Conservation (phyloP, 2,797 vertebrate genomes). For the Todus mexicanus region DNA sequence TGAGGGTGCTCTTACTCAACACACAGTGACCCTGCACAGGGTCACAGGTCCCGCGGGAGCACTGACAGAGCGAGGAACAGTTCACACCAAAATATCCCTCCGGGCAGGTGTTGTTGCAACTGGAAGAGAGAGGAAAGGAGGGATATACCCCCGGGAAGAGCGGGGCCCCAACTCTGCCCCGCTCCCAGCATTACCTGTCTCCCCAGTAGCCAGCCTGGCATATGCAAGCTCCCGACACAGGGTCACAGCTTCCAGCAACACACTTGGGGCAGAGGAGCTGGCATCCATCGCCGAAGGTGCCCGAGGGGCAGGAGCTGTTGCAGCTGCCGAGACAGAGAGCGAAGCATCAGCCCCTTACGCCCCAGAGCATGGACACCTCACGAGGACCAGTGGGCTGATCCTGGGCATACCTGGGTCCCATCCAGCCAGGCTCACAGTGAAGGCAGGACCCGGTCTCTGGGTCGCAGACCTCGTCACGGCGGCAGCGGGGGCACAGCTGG, state of each 20-base stretch:
- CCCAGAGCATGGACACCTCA: neutral
- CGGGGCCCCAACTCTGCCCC: rapidly evolving
- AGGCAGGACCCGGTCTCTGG: constrained; percentile 79
- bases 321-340: constrained; percentile 76
- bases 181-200: constrained; percentile 77
- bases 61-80: constrained; percentile 85
- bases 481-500: constrained; percentile 82
- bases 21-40: constrained; percentile 80
- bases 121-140: constrained; percentile 54
- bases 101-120: constrained; percentile 90
- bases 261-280: constrained; percentile 80
- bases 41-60: constrained; percentile 80
- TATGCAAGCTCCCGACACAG: constrained; percentile 86
- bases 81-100: constrained; percentile 83
- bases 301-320: constrained; percentile 76
- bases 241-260: constrained; percentile 82
- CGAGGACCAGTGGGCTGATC: rapidly evolving
- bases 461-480: constrained; percentile 77
- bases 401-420: constrained; percentile 80
- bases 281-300: constrained; percentile 86
- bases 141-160: rapidly evolving
- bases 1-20: constrained; percentile 72
- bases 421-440: constrained; percentile 85
- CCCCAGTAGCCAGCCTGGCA: constrained; percentile 88
- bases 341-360: rapidly evolving